Conservation (phyloP, 1,140 invertebrate genomes). For the Drosophila sechellia region DNA sequence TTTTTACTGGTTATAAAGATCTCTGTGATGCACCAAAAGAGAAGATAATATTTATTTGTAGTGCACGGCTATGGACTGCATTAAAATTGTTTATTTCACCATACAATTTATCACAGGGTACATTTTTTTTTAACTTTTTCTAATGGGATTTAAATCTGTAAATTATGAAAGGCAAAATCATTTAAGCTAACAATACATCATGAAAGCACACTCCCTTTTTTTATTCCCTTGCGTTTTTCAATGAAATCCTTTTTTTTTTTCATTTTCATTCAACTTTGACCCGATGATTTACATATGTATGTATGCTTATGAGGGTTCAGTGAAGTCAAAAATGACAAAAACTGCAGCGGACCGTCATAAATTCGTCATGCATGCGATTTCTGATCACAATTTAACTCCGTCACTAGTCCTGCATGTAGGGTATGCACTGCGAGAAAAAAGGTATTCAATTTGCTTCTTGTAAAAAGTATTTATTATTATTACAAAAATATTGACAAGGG, state of each 20-base stretch:
- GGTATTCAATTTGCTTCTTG: too few relatives aligned
- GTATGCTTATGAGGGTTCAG: slow-evolving; percentile 4
- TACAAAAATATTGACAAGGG: too few relatives aligned
- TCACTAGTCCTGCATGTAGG: background rate
- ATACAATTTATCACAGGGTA: too few relatives aligned
- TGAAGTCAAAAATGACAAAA: slow-evolving; percentile 50
- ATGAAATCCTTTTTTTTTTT: background rate
- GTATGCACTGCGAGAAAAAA: background rate
- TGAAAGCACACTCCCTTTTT: background rate
- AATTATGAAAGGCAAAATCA: too few relatives aligned
- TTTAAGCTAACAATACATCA: background rate
- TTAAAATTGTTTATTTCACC: slow-evolving; percentile 16
- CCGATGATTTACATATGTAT: slow-evolving; percentile 20
- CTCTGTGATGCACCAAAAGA: slow-evolving; percentile 1
- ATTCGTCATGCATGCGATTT: slow-evolving; percentile 62
- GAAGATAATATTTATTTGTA: slow-evolving; percentile 16
- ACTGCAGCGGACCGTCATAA: slow-evolving; percentile 64
- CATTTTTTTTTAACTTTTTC: background rate
- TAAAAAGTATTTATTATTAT: too few relatives aligned
- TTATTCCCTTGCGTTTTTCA: background rate
- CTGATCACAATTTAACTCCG: slow-evolving; percentile 17
- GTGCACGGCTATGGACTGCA: slow-evolving; percentile 16
- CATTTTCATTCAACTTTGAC: background rate
- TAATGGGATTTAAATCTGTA: background rate
- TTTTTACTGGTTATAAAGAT: slow-evolving; percentile 6